Evolutionary conservation across 2,888 invertebrate genomes (phyloP), one percentile per base, ranked within the genome.

Genomic region (Imbricaverruca yamaguchii): DNA sequence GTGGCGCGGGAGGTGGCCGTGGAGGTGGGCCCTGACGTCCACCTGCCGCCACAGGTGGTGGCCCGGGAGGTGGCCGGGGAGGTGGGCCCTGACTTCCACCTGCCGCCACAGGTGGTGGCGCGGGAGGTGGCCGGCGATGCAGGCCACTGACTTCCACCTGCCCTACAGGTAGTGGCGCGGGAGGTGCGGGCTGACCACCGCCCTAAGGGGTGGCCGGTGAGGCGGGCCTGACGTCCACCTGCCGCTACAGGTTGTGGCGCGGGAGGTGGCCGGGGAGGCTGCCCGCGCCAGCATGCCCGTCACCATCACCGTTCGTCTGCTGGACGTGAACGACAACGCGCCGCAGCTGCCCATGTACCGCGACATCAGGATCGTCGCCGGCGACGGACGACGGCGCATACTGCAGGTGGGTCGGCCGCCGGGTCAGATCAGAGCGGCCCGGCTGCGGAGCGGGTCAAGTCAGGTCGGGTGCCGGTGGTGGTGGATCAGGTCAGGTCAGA

Each of bases 261-360:
- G 82, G 82, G 82, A 83, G 25, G 18, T 78, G 55, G 96, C 95
- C 0, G 91, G 91, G 15, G 96, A 96, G 87, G 93, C 93, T 85
- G 96, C 96, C 87, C 92, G 92, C 86, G 95, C 93, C 82, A 91
- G 92, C 86, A 95, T 95, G 87, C 94, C 95, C 39, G 91, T 91
- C 81, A 90, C 95, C 83, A 91, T 97, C 23, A 91, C 92, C 83
- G 93, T 98, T n/a, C 94, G 93, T 87, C 93, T 98, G 0, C 93
- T 94, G 0, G 97, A 98, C 87, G 92, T 93, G 9, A 98, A 98
- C 87, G 97, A 98, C 86, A 97, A 97, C 87, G 89, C 93, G 0
- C 98, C 98, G 0, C 88, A 93, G 0, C 94, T 96, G 82, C 87
- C 91, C 0, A 89, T 95, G 39, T 97, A 97, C 87, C 94, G 94